phyloP scores from a whole-genome alignment of 30 jellyfish, hydroid and myxozoan genomes.

The Clytia hemisphaerica region DNA sequence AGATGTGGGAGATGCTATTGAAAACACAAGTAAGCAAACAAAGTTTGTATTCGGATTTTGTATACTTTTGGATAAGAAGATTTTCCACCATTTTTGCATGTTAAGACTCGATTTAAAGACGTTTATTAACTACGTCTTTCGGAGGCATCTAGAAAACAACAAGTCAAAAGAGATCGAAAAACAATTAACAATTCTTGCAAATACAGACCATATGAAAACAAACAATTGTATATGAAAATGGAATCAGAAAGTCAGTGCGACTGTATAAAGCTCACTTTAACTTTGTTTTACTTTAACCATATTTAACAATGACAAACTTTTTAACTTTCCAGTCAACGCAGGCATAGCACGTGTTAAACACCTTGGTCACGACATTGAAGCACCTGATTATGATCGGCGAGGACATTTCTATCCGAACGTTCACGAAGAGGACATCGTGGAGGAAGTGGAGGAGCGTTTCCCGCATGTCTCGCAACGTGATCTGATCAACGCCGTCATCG shows the following conservation, averaged over 20 bases:
- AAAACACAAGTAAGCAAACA: constrained; percentile 43
- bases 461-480: constrained; percentile 13
- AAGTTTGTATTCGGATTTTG: background rate
- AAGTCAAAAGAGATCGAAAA: no score
- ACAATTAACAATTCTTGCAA: no score
- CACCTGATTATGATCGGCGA: constrained; percentile 80
- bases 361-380: constrained; percentile 78
- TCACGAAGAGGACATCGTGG: constrained; percentile 64
- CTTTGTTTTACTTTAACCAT: background rate
- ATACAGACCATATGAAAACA: no score
- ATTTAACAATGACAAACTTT: no score
- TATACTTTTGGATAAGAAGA: background rate
- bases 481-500: background rate
- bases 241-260: no score
- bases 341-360: constrained; percentile 67
- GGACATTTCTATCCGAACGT: constrained; percentile 71
- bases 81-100: background rate
- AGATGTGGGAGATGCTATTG: constrained; percentile 75
- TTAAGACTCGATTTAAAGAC: background rate
- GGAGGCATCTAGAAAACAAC: background rate
- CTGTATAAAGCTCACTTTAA: background rate
- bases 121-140: background rate
- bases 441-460: constrained; percentile 32
- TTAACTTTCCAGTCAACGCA: constrained; percentile 39
- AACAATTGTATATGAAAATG: no score